Evolutionary conservation across 1,140 invertebrate species (phyloP), one percentile per base, ranked within the genome.

Genomic region (Drosophila repletoides): DNA sequence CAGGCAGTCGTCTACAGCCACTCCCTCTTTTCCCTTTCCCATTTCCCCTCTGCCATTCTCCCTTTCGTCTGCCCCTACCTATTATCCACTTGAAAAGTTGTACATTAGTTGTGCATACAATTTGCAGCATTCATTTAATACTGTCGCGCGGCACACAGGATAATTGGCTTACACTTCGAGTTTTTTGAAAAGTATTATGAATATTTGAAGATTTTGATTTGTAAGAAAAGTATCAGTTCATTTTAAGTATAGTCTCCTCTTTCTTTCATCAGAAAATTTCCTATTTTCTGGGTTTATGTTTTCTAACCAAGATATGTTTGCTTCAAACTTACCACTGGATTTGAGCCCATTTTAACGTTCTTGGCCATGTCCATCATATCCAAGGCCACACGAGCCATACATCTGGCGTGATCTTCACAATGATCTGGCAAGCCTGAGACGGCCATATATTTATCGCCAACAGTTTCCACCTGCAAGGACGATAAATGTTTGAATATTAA

Each of bases 391-490:
- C 95, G 93, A 0, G 96, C 97, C 75, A 99, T 98, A 88, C 97
- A 98, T 75, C 95, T 94, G 14, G 98, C 97, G 89, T 99, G 98
- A 40, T 94, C 94, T 60, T 94, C 93, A 90, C 97, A 97, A 9
- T 95, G 95, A 86, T 99, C 98, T 0, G 98, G 98, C 40, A 99
- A 92, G 12, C 98, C 98, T 72, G 97, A 98, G 3, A 99, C 97
- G 1, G 98, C 97, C 98, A 99, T 99, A 91, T 99, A 99, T 90
- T 99, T 99, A 91, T 99, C 98, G 72, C 98, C 98, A 14, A 99
- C 96, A n/a, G 98, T 99, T 92, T 99, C 98, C 29, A 99, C 98
- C 98, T 99, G 90, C 10, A 21, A 4, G 10, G 2, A 73, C 33
- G 9, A 28, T 19, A 52, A 21, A 49, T 17, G 29, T 7, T 10